Evolutionary conservation across 1,140 invertebrate species (phyloP).

Genomic region (Aphidius gifuensis): DNA sequence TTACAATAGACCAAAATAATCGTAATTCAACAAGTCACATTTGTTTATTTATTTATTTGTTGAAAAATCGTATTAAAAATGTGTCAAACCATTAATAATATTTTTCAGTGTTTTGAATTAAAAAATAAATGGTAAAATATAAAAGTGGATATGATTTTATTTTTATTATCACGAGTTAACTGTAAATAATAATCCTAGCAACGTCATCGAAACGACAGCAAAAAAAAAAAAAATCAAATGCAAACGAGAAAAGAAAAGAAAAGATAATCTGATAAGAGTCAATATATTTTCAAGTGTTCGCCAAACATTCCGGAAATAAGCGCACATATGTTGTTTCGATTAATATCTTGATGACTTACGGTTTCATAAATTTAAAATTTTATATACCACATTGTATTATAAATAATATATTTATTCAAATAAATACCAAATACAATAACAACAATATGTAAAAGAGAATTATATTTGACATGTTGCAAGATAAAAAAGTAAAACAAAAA

Average conservation of each 20-base stretch:
- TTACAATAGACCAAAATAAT: background rate
- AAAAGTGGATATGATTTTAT: background rate
- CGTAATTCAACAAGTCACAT: too few relatives aligned
- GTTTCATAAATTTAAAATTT: conserved; percentile 9
- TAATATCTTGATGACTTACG: conserved; percentile 25
- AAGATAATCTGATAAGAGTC: conserved; percentile 37
- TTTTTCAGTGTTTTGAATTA: too few relatives aligned
- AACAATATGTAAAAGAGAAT: background rate
- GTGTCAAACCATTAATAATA: too few relatives aligned
- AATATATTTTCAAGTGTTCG: conserved; percentile 42
- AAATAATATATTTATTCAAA: background rate
- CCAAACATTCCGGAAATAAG: conserved; percentile 36
- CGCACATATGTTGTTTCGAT: conserved; percentile 23
- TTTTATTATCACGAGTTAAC: conserved; percentile 14
- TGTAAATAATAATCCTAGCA: conserved; percentile 11
- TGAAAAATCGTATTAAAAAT: too few relatives aligned
- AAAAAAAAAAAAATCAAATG: background rate
- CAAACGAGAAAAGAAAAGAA: conserved; percentile 8
- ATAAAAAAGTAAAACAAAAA: background rate
- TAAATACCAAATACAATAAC: background rate
- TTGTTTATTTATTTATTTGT: too few relatives aligned
- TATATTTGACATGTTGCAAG: conserved; percentile 3
- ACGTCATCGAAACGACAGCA: background rate
- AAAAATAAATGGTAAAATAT: too few relatives aligned
- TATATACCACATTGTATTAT: background rate